These are phyloP conservation scores for Drosophila oshimai DNA, from an alignment of 1,140 invertebrate species.

Conservation along the genomic window DNA sequence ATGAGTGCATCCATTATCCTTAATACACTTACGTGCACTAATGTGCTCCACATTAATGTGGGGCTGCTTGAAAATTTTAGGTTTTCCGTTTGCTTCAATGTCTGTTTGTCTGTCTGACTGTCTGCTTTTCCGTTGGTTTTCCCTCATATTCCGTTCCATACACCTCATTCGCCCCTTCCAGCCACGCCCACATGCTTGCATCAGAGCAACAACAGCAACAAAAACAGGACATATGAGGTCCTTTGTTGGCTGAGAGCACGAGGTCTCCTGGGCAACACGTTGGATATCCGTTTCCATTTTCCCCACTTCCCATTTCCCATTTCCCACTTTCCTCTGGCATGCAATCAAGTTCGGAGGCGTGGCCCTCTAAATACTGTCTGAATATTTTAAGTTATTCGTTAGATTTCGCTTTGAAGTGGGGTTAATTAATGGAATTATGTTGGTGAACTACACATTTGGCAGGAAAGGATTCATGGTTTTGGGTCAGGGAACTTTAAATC, in stretches of 20 bases:
- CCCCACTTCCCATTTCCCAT: slow-evolving; percentile 17
- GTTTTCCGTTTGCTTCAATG: slow-evolving; percentile 25
- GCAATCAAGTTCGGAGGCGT: slow-evolving; percentile 23
- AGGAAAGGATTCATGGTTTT: no score
- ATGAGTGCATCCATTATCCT: slow-evolving; percentile 80
- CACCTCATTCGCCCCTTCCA: background rate
- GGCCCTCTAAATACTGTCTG: slow-evolving; percentile 12
- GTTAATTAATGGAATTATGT: slow-evolving; percentile 6
- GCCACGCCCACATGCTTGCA: slow-evolving; percentile 11
- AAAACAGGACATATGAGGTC: background rate
- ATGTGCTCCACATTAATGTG: slow-evolving; percentile 78
- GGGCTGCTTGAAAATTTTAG: slow-evolving; percentile 64
- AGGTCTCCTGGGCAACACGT: slow-evolving; percentile 37
- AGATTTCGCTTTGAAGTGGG: background rate
- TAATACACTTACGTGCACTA: slow-evolving; percentile 81
- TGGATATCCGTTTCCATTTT: slow-evolving; percentile 42
- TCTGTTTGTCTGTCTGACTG: background rate
- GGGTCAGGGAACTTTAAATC: no score
- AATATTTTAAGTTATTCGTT: slow-evolving; percentile 11
- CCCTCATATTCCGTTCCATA: background rate
- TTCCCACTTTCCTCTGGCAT: slow-evolving; percentile 13
- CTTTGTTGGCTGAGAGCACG: slow-evolving; percentile 9
- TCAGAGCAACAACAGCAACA: background rate
- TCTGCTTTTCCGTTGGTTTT: background rate
- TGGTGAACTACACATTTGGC: background rate